Evolutionary conservation across 2,797 vertebrate genomes (phyloP), one percentile per base, ranked within the genome.

Genomic region (Rhinella marina): DNA sequence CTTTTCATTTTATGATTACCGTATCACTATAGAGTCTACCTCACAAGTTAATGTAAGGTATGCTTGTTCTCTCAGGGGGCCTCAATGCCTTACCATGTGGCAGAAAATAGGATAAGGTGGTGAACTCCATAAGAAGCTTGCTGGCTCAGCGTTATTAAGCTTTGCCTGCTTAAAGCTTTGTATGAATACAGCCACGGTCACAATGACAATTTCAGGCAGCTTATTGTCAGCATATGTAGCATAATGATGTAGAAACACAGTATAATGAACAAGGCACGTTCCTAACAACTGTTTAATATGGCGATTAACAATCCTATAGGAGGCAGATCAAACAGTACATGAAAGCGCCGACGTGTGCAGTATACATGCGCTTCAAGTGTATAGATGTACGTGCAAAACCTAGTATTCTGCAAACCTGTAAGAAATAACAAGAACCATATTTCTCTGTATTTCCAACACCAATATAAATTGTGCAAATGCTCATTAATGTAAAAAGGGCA

Each of bases 1-100:
- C 48, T 54, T 25, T 50, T 77, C 23, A 25, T 1, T 10, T 48
- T 48, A 12, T 50, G 25, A 19, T 57, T 61, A 41, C 13, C 78
- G 61, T 32, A 75, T n/a, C 54, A 84, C 21, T 84, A 13, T 84
- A 17, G 12, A 32, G 23, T 50, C 41, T 17, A 7, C 17, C 23
- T 85, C 19, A 76, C 83, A 17, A 27, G 57, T 78, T 76, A 62
- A 76, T 85, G 27, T 23, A 16, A 19, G 12, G 17, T 85, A 85
- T 76, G 57, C 59, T 11, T 78, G 50, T 32, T 27, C 57, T 57
- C 66, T 59, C 61, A 61, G 19, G 21, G 19, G 70, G 72, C 73
- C 29, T 73, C 56, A 61, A 25, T n/a, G 10, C 73, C 16, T 62
- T n/a, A 61, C 25, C 73, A 78, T 52, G 70, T 85, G 72, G 56